Evolutionary conservation across 1,140 invertebrate genomes (phyloP), one percentile per base, ranked within the genome.

Genomic region (Harpegnathos saltator): DNA sequence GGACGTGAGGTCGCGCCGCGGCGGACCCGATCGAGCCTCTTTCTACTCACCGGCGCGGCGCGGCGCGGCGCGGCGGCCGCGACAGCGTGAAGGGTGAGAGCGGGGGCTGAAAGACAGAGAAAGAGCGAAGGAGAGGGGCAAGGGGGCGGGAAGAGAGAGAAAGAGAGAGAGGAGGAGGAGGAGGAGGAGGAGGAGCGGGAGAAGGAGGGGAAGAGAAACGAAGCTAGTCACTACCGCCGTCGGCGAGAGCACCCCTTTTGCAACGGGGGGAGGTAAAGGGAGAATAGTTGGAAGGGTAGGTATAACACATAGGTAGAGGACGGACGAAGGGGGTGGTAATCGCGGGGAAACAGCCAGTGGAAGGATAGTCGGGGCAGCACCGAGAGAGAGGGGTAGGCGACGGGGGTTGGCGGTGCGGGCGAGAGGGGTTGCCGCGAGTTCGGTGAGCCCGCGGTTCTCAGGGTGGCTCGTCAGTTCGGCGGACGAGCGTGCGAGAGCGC

Each of bases 401-500:
- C 11, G 33, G 7, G 63, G 52, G 62, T 69, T 12, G 75, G 62
- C 3, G 26, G 61, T 17, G 62, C 48, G 33, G 29, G 19, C 44
- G 48, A 77, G 58, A 33, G 52, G 52, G 63, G 33, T 56, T 24
- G 63, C 15, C 75, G 63, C 52, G 75, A 78, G 75, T 78, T 78
- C 75, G 75, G 75, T 78, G 75, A 56, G 75, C 75, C 75, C 75
- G 29, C 63, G 66, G 75, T 68, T 19, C 75, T 78, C 75, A 78
- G 75, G 75, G 75, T 78, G 63, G 74, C 74, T 78, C 63, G 63
- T 78, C 75, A 78, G 75, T 78, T 78, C 75, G 63, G 75, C 63
- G 75, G 75, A 78, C 75, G 63, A 78, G 63, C 75, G 75, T 78
- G 75, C 75, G 75, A 78, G 62, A 78, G 75, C 75, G 75, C 75